Evolutionary conservation across 2,888 invertebrate genomes (phyloP), one percentile per base, ranked within the genome.

Genomic region (Agrochola litura): DNA sequence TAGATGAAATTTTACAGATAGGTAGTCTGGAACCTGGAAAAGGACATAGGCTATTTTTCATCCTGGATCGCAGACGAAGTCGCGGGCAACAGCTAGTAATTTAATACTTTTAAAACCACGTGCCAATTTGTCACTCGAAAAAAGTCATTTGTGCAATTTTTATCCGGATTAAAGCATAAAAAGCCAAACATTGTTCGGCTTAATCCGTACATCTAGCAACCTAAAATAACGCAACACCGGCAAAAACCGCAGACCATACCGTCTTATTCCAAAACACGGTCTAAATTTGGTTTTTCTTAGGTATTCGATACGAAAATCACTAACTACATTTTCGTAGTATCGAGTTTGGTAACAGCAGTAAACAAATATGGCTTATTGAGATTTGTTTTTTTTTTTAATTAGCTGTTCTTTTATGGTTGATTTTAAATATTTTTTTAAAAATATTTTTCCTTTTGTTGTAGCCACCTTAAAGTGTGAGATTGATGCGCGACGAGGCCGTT

Each of bases 171-270:
- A 54, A 71, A 72, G 64, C 30, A 52, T 68, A 78, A 78, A 77
- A 81, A 72, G 67, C 64, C 67, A 68, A 72, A 82, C 70, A 64
- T 64, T 68, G 68, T 83, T 25, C 25, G 22, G 60, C 22, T 69
- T 81, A 81, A 83, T 73, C 79, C 60, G 72, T 64, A 78, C 68
- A 83, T 69, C 58, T 68, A 78, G 68, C 79, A 14, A 66, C 61
- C 61, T 70, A 12, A 70, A 77, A 83, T 64, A 78, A 43, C n/a
- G 46, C 37, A 30, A 71, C 67, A 49, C 63, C 16, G n/a, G 12
- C 19, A 52, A 76, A 79, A 79, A 73, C 66, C 58, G 16, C 46
- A 73, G 12, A 25, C 68, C 60, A n/a, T n/a, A n/a, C n/a, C n/a
- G n/a, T n/a, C n/a, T n/a, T n/a, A n/a, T n/a, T n/a, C n/a, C n/a